Percentiles rank a stretch among this genome's conserved stretches.
phyloP scores from a whole-genome alignment of 2,113 vertebrate genomes.

The Meriones unguiculatus region DNA sequence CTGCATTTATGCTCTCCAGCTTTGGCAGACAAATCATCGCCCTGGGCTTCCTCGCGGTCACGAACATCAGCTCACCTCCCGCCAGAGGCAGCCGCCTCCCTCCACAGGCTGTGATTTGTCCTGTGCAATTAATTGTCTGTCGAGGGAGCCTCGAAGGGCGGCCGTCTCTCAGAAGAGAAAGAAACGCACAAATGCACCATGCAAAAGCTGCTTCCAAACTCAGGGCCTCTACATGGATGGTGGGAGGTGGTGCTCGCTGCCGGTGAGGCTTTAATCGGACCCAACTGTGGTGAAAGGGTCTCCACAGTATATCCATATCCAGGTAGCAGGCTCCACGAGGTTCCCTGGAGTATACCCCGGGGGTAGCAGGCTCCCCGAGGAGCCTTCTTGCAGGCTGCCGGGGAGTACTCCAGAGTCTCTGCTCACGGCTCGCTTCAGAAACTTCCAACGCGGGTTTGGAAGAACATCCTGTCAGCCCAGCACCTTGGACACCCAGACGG shows the following conservation, averaged over 20 bases:
- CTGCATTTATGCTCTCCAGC: neutral
- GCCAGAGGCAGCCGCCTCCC: neutral
- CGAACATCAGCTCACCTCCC: neutral
- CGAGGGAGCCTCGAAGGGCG: neutral
- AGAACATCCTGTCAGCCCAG: no score
- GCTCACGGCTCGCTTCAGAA: neutral
- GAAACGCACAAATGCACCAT: fast-evolving
- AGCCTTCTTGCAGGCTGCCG: neutral
- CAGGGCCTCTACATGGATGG: no score
- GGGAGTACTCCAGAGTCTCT: neutral
- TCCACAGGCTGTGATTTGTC: neutral
- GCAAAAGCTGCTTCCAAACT: neutral
- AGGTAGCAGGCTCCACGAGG: neutral
- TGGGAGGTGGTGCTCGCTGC: neutral
- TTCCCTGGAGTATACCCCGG: no score
- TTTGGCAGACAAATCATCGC: constrained; percentile 49
- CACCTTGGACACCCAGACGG: neutral
- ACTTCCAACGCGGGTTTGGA: neutral
- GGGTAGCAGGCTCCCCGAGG: neutral
- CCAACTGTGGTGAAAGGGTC: neutral
- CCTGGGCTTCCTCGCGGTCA: constrained; percentile 1
- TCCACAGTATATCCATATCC: neutral
- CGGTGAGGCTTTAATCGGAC: neutral
- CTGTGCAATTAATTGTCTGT: neutral
- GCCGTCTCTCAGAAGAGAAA: neutral